Conservation (phyloP, 2,888 invertebrate genomes). For the Orthonevra nobilis region DNA sequence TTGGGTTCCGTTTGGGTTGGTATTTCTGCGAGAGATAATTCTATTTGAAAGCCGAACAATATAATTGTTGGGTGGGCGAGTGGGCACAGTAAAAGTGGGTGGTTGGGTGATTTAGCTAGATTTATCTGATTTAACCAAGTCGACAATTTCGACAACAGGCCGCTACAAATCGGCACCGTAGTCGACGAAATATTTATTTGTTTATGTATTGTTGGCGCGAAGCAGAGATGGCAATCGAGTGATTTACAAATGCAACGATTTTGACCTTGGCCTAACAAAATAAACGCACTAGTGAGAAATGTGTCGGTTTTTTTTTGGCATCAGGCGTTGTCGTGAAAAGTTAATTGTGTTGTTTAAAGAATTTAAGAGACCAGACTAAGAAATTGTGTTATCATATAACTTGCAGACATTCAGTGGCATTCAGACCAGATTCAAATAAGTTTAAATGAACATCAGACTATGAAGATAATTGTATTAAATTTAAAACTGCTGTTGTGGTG, state of each 20-base stretch:
- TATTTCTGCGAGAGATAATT: slow-evolving; percentile 31
- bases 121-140: slow-evolving; percentile 22
- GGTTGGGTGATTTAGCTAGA: neutral
- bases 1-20: neutral
- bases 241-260: slow-evolving; percentile 23
- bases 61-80: neutral
- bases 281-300: slow-evolving; percentile 10
- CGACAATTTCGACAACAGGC: slow-evolving; percentile 1
- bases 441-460: too few species aligned
- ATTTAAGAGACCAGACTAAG: too few species aligned
- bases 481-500: too few species aligned
- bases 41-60: slow-evolving; percentile 9
- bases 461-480: too few species aligned
- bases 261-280: slow-evolving; percentile 35
- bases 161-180: slow-evolving; percentile 14
- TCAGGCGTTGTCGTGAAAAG: neutral
- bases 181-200: too few species aligned
- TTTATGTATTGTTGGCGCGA: neutral
- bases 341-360: too few species aligned
- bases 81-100: neutral
- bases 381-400: too few species aligned
- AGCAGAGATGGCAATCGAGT: slow-evolving; percentile 2
- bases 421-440: too few species aligned
- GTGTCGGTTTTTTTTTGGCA: too few species aligned
- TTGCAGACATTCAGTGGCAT: too few species aligned